Conservation (phyloP, 1,140 invertebrate genomes). For the Pemphigus obesinymphae region DNA sequence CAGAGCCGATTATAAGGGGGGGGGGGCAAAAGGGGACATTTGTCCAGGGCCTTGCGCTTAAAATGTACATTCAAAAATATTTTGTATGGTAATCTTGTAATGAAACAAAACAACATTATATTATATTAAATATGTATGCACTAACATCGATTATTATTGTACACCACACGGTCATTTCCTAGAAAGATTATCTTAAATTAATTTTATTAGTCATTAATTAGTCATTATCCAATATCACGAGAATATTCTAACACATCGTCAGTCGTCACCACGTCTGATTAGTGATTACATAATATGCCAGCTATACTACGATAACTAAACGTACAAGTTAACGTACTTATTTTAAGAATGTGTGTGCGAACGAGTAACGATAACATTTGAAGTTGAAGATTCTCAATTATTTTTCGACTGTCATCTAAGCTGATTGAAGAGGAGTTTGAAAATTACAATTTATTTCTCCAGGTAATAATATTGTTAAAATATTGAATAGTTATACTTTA, state of each 20-base stretch:
- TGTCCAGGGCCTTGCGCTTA: too few species aligned
- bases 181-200: not conserved
- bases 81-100: too few species aligned
- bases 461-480: not conserved
- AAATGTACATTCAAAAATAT: too few species aligned
- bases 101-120: too few species aligned
- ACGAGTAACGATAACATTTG: not conserved
- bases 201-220: not conserved
- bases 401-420: not conserved
- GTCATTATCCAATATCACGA: not conserved
- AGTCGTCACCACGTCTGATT: not conserved
- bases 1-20: too few species aligned
- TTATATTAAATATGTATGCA: too few species aligned
- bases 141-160: too few species aligned
- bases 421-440: not conserved
- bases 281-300: not conserved
- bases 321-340: not conserved
- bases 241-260: not conserved
- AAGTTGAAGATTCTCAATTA: not conserved
- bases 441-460: not conserved
- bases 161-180: too few species aligned
- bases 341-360: not conserved
- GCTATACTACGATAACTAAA: not conserved
- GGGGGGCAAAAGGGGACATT: too few species aligned
- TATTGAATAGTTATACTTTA: not conserved